Percentiles rank a stretch among this genome's conserved stretches.
Evolutionary conservation across 2,888 invertebrate species (phyloP).

Genomic region (Cheilosia vulpina): DNA sequence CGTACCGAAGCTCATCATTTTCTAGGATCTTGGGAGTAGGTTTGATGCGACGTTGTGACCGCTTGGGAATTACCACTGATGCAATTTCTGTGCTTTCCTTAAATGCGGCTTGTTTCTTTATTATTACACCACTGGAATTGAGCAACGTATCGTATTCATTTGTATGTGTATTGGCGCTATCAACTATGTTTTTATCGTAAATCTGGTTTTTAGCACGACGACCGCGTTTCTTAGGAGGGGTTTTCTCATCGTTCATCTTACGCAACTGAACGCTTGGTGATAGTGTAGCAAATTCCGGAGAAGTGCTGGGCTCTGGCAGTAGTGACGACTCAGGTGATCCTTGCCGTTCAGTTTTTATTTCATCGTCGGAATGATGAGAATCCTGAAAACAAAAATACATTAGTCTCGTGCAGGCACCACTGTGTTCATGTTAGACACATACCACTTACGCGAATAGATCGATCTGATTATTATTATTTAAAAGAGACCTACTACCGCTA

Average conservation of each 20-base stretch:
- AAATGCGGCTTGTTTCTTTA: conserved; percentile 82
- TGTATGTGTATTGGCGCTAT: conserved; percentile 1
- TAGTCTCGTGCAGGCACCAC: too few species aligned
- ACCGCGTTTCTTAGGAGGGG: conserved; percentile 82
- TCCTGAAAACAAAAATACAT: conserved; percentile 33
- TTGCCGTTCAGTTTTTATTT: conserved; percentile 77
- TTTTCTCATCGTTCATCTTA: conserved; percentile 78
- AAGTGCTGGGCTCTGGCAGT: conserved; percentile 13
- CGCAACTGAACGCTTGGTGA: conserved; percentile 68
- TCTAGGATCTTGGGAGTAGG: conserved; percentile 88
- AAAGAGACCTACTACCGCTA: too few species aligned
- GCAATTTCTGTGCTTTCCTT: conserved; percentile 88
- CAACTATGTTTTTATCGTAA: conserved; percentile 44
- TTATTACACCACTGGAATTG: conserved; percentile 28
- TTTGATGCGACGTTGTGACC: conserved; percentile 86
- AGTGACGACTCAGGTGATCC: conserved; percentile 37
- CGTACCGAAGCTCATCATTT: conserved; percentile 86
- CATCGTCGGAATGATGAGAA: conserved; percentile 71
- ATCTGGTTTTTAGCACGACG: conserved; percentile 80
- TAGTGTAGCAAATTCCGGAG: conserved; percentile 16
- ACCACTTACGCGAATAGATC: too few species aligned
- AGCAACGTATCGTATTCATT: conserved; percentile 36
- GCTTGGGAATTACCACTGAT: conserved; percentile 80
- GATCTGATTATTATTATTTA: too few species aligned
- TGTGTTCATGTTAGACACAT: too few species aligned